Percentiles rank a stretch among this genome's conserved stretches.
phyloP scores from a whole-genome alignment of 2,888 invertebrate genomes.

The Melangyna quadrimaculata region DNA sequence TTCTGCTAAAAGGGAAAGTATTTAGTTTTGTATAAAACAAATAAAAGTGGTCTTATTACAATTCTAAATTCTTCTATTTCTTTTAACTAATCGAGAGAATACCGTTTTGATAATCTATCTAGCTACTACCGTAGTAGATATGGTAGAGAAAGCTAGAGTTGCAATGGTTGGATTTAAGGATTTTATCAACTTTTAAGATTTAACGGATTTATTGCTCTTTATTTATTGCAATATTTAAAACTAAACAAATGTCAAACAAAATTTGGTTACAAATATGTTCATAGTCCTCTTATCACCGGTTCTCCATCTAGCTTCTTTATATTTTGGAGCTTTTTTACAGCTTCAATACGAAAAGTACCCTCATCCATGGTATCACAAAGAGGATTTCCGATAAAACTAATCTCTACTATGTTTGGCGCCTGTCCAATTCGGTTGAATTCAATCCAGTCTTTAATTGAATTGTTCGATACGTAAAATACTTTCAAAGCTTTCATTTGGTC shows the following conservation, averaged over 20 bases:
- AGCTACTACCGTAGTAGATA: too few relatives aligned
- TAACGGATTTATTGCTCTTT: too few relatives aligned
- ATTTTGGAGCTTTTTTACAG: slow-evolving; percentile 87
- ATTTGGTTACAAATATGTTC: not conserved
- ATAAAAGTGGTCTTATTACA: not conserved
- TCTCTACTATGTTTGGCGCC: slow-evolving; percentile 87
- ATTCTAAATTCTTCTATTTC: not conserved
- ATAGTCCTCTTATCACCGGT: slow-evolving; percentile 84
- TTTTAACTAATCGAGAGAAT: too few relatives aligned
- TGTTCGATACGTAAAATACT: slow-evolving; percentile 92
- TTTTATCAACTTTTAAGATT: too few relatives aligned
- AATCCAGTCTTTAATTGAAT: slow-evolving; percentile 93
- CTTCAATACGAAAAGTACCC: slow-evolving; percentile 87
- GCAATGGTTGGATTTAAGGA: too few relatives aligned
- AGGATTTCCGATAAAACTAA: slow-evolving; percentile 92
- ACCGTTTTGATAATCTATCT: too few relatives aligned
- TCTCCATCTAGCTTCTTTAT: slow-evolving; percentile 91
- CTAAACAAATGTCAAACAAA: too few relatives aligned
- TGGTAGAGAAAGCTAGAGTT: too few relatives aligned
- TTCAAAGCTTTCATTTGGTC: slow-evolving; percentile 89
- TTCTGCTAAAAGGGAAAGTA: not conserved
- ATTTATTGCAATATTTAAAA: too few relatives aligned
- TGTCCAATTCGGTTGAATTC: slow-evolving; percentile 92
- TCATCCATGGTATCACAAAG: slow-evolving; percentile 88
- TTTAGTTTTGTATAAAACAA: not conserved